Percentiles rank a stretch among this genome's conserved stretches.
Conservation (phyloP, 2,888 invertebrate species). For the Ophonus ardosiacus region DNA sequence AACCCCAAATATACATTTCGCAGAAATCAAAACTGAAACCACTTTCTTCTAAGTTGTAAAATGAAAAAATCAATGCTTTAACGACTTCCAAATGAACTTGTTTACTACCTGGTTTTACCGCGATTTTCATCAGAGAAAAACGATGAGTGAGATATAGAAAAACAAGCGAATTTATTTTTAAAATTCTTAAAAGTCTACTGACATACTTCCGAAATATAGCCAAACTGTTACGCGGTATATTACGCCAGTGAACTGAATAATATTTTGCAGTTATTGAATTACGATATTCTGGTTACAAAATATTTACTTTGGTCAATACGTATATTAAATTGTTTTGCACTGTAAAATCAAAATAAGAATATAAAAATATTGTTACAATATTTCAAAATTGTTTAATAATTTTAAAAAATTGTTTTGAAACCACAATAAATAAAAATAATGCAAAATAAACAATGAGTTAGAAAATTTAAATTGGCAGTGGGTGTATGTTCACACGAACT, state of each 20-base stretch:
- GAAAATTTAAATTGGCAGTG: too few species aligned
- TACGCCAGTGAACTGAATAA: background rate
- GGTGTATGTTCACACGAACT: too few species aligned
- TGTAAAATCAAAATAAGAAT: background rate
- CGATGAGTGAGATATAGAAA: slow-evolving; percentile 6
- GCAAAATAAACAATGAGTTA: too few species aligned
- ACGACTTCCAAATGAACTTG: slow-evolving; percentile 23
- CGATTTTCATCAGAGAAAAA: background rate
- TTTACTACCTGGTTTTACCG: slow-evolving; percentile 34
- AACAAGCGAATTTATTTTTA: slow-evolving; percentile 12
- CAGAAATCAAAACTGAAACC: slow-evolving; percentile 48
- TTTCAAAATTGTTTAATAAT: background rate
- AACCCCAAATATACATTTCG: slow-evolving; percentile 52
- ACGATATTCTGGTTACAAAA: background rate
- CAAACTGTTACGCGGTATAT: background rate
- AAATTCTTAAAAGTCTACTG: slow-evolving; percentile 33
- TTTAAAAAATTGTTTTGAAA: background rate
- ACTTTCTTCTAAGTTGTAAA: slow-evolving; percentile 8
- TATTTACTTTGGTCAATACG: background rate
- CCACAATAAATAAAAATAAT: background rate
- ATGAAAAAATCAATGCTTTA: slow-evolving; percentile 6
- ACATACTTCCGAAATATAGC: background rate
- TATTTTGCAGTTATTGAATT: background rate
- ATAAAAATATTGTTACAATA: background rate
- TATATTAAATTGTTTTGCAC: background rate